Conservation (phyloP, 2,888 invertebrate species). For the Caenorhabditis japonica region DNA sequence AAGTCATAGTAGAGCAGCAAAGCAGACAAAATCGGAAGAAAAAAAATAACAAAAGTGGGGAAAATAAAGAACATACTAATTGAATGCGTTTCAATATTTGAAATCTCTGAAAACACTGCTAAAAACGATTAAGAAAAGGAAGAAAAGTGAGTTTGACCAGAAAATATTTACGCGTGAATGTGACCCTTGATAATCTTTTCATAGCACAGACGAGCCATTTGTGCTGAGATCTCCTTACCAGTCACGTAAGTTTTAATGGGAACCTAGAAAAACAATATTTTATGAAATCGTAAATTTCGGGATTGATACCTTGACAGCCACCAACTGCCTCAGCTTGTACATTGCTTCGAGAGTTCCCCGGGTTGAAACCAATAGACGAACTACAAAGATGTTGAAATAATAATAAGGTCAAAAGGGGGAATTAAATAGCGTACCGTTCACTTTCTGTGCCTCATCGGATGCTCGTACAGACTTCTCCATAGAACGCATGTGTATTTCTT, state of each 20-base stretch:
- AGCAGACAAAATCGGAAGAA: conserved; percentile 12
- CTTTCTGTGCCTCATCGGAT: conserved; percentile 11
- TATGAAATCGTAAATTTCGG: no score
- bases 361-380: conserved; percentile 48
- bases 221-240: conserved; percentile 45
- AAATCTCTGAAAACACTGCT: conserved; percentile 20
- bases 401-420: no score
- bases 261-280: conserved; percentile 22
- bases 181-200: conserved; percentile 49
- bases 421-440: conserved; percentile 12
- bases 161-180: conserved; percentile 10
- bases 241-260: conserved; percentile 52
- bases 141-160: conserved; percentile 4
- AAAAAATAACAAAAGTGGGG: conserved; percentile 4
- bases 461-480: conserved; percentile 37
- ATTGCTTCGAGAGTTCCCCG: conserved; percentile 56
- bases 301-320: conserved; percentile 42
- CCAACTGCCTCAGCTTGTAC: conserved; percentile 50
- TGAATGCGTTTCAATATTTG: conserved; percentile 13
- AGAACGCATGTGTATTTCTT: conserved; percentile 38
- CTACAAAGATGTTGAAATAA: no score
- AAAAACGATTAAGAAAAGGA: conserved; percentile 16
- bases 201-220: conserved; percentile 51
- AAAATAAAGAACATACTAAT: conserved; percentile 22
- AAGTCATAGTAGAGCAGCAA: conserved; percentile 14